Evolutionary conservation across 1,140 invertebrate species (phyloP).

Genomic region (Aethina tumida): DNA sequence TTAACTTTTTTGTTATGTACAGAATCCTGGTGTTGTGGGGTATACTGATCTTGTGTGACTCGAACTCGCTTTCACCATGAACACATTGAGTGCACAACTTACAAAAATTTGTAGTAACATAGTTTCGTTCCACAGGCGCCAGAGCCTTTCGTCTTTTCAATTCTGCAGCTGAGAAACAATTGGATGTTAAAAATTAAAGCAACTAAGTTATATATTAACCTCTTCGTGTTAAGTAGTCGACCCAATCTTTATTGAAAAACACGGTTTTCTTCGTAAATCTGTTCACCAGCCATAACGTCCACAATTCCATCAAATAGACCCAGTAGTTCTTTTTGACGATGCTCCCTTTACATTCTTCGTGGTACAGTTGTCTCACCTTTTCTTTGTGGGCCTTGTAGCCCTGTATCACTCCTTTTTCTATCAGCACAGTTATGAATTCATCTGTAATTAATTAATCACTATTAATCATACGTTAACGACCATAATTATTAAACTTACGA

Average conservation of each 20-base stretch:
- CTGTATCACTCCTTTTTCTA: too few species aligned
- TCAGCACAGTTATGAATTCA: too few species aligned
- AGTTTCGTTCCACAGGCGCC: not conserved
- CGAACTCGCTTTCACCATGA: constrained; percentile 1
- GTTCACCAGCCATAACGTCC: constrained; percentile 6
- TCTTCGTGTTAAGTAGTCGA: constrained; percentile 6
- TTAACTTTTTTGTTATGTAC: too few species aligned
- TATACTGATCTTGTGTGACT: too few species aligned
- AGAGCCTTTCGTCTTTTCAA: not conserved
- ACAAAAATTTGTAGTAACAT: not conserved
- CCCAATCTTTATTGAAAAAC: constrained; percentile 9
- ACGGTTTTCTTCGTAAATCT: not conserved
- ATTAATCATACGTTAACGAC: too few species aligned
- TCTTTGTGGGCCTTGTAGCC: constrained; percentile 2
- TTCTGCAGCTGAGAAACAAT: not conserved
- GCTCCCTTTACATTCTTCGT: constrained; percentile 4
- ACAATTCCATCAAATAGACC: not conserved
- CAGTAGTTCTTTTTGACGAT: not conserved
- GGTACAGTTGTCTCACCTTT: constrained; percentile 8
- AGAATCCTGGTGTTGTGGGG: too few species aligned
- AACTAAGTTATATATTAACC: constrained; percentile 1
- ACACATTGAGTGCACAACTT: not conserved
- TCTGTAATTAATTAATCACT: too few species aligned
- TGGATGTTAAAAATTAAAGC: not conserved
- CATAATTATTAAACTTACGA: too few species aligned